Evolutionary conservation across 2,888 invertebrate genomes (phyloP), one percentile per base, ranked within the genome.

Genomic region (Adela reaumurella): DNA sequence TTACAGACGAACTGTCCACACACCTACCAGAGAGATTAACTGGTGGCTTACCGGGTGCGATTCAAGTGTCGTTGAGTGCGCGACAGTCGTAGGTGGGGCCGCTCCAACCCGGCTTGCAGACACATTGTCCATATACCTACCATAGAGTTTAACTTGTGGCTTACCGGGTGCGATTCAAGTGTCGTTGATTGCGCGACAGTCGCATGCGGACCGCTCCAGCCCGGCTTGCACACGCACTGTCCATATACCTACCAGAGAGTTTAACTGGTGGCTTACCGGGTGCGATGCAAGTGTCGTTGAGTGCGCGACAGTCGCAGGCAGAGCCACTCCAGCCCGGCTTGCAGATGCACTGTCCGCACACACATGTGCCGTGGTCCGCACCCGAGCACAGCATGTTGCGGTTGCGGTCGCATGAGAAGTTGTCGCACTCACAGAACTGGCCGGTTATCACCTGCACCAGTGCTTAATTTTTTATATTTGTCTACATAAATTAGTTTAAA

Each of bases 401-500:
- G 76, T 86, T 86, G 58, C 92, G 87, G 65, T 94, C 94, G 65
- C 97, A 98, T 19, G 92, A 90, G 76, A 94, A 96, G 77, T 97
- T 94, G 72, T 97, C 97, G 70, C 97, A 97, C 68, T 98, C 91
- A 67, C 97, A 98, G 77, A 83, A 93, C 52, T 84, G 83, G 0
- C 95, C 95, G 11, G 87, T 84, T 57, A 89, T 83, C 57, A 78
- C 78, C 82, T 87, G 67, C 1, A 20, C 46, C n/a, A n/a, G n/a
- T n/a, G n/a, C n/a, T n/a, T n/a, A n/a, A n/a, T n/a, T n/a, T n/a
- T n/a, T n/a, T n/a, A n/a, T n/a, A n/a, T n/a, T n/a, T n/a, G n/a
- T n/a, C n/a, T n/a, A n/a, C n/a, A n/a, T n/a, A n/a, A n/a, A n/a
- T n/a, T n/a, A n/a, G n/a, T n/a, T n/a, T n/a, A n/a, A n/a, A n/a